Conservation (phyloP, 2,113 vertebrate species). For the Osmerus eperlanus region DNA sequence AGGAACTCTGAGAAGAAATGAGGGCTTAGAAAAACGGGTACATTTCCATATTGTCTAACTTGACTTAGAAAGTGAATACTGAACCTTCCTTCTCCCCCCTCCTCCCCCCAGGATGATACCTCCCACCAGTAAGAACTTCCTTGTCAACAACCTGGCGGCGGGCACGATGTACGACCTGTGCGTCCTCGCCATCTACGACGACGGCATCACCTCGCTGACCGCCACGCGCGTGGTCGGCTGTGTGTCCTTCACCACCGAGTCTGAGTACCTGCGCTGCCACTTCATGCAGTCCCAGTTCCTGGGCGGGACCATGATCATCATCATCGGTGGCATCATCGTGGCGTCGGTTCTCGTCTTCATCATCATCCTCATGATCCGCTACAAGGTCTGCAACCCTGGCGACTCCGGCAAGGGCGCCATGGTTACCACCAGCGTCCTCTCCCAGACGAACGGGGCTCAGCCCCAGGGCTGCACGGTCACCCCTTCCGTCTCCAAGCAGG, state of each 20-base stretch:
- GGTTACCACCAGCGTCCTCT: conserved; percentile 92
- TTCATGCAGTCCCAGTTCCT: conserved; percentile 99
- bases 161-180: conserved; percentile 94
- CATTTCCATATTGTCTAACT: no score
- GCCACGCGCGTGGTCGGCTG: conserved; percentile 96
- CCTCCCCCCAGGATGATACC: conserved; percentile 88
- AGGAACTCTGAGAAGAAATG: no score
- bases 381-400: conserved; percentile 93
- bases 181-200: conserved; percentile 95
- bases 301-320: conserved; percentile 99
- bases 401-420: conserved; percentile 78
- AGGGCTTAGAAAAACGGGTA: no score
- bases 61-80: not conserved
- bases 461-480: conserved; percentile 80
- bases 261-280: conserved; percentile 96
- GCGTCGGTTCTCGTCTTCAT: conserved; percentile 97
- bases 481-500: conserved; percentile 85
- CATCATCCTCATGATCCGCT: conserved; percentile 99
- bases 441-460: conserved; percentile 92
- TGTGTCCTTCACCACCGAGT: conserved; percentile 93
- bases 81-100: not conserved
- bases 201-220: conserved; percentile 93
- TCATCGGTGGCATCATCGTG: conserved; percentile 98
- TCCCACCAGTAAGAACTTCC: conserved; percentile 95
- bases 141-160: conserved; percentile 95